A percentile compares a stretch with the other conserved stretches of the same genome.
phyloP scores from a whole-genome alignment of 2,113 vertebrate genomes.

The Vicugna pacos region DNA sequence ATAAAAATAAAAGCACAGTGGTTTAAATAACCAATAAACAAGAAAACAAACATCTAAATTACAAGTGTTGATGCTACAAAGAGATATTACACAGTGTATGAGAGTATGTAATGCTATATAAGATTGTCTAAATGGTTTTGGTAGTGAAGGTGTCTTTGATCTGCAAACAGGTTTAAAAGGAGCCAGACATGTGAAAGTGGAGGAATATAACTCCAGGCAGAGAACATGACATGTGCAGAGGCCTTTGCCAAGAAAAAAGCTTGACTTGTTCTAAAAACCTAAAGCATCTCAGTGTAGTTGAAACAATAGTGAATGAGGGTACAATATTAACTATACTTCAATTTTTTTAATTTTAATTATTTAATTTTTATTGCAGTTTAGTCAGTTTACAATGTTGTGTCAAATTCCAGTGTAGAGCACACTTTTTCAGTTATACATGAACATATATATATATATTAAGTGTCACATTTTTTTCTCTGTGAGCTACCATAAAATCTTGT shows the following conservation, averaged over 20 bases:
- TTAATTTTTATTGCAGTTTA: no score
- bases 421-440: no score
- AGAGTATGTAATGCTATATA: neutral
- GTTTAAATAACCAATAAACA: neutral
- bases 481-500: no score
- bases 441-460: no score
- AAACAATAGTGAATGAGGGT: constrained; percentile 5
- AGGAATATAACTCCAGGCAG: neutral
- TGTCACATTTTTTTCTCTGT: no score
- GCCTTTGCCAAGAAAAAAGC: neutral
- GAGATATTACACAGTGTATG: neutral
- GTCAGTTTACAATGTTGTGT: no score
- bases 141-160: neutral
- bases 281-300: neutral
- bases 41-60: neutral
- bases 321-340: no score
- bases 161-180: neutral
- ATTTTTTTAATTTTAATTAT: no score
- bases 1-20: neutral
- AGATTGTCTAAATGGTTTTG: neutral
- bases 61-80: neutral
- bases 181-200: neutral
- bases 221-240: neutral
- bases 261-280: neutral
- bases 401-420: no score